Evolutionary conservation across 1,140 invertebrate genomes (phyloP).

Genomic region (Heliothis virescens): DNA sequence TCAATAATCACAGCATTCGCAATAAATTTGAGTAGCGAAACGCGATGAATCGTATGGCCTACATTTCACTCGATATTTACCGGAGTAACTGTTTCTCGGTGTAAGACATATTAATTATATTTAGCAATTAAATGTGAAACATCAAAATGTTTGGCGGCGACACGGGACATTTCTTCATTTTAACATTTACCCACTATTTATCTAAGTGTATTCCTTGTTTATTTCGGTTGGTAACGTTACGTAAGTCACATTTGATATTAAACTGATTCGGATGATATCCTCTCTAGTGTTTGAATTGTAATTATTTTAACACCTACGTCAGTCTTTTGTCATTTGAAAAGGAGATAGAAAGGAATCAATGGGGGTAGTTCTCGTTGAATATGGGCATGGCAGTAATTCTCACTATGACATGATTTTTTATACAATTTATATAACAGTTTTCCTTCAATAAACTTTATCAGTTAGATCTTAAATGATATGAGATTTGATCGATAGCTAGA

Average conservation of each 20-base stretch:
- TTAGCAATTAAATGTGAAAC: constrained; percentile 78
- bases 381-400: no score
- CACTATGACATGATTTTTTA: no score
- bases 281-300: not conserved
- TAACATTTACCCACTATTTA: constrained; percentile 75
- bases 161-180: constrained; percentile 76
- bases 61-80: constrained; percentile 60
- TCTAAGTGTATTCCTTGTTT: constrained; percentile 71
- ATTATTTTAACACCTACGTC: no score
- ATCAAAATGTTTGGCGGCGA: constrained; percentile 79
- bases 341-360: no score
- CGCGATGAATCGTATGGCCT: constrained; percentile 31
- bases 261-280: constrained; percentile 58
- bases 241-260: constrained; percentile 63
- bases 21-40: constrained; percentile 38
- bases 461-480: no score
- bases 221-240: constrained; percentile 69
- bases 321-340: no score
- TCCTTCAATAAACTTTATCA: no score
- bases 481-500: no score
- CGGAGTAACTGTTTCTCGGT: constrained; percentile 66
- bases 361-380: no score
- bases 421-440: no score
- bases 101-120: constrained; percentile 78
- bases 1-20: not conserved